Evolutionary conservation across 2,888 invertebrate species (phyloP), one percentile per base, ranked within the genome.

Genomic region (Atherix ibis): DNA sequence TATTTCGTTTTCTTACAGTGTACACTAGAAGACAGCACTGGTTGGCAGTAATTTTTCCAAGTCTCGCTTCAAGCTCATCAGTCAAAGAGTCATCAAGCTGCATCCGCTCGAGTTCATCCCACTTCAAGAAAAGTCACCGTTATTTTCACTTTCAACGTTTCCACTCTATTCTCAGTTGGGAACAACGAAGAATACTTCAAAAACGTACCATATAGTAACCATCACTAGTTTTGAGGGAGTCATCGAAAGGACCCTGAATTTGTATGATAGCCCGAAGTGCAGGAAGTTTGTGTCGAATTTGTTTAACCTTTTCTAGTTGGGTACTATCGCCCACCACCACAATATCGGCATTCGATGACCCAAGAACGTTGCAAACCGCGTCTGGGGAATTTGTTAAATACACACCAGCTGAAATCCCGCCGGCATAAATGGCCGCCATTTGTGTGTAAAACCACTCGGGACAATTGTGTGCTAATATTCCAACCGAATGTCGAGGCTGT

Each of bases 381-480:
- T 89, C 88, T 0, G 84, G 65, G 1, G 82, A 78, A 62, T 91
- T 92, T 33, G 91, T 92, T 4, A 88, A 84, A 62, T 92, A 92
- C 51, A 92, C 80, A 38, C 92, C 91, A 31, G 78, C 76, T 5
- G 82, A 78, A 44, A 83, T 72, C 40, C 87, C 88, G 34, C 91
- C 89, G 36, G 91, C 88, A 58, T 82, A 84, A 48, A 91, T 85
- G 13, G 87, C 81, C 3, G 75, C 91, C 40, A 92, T 57, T 50
- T 87, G 78, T 3, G 88, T 71, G 43, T 87, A 70, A 52, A 83
- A 80, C 92, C 92, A 92, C 64, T 89, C 77, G 30, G 84, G 80
- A 16, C 80, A 76, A 58, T 92, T 92, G 57, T 87, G 91, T n/a
- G 91, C 89, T 37, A 92, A 63, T 48, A 92, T 85, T 45, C 85